A percentile compares a stretch with the other conserved stretches of the same genome.
Conservation (phyloP, 2,113 vertebrate genomes). For the Corythaeola cristata region DNA sequence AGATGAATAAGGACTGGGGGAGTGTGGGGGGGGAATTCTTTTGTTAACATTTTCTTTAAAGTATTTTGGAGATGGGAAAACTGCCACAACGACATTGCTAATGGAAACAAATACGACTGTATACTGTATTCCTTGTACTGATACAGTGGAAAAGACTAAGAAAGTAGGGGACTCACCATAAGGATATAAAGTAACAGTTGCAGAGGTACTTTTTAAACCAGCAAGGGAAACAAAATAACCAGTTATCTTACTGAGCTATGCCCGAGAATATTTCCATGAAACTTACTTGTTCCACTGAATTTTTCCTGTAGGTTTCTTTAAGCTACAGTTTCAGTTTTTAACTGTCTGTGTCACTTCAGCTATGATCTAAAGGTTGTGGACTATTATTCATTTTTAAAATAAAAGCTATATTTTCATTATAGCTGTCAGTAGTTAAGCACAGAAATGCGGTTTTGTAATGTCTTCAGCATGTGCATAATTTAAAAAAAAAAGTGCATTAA, state of each 20-base stretch:
- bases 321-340: not conserved
- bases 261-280: not conserved
- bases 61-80: not conserved
- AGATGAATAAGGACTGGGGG: not conserved
- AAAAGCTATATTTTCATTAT: not conserved
- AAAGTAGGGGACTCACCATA: not conserved
- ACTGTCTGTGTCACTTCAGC: not conserved
- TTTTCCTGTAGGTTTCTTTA: not conserved
- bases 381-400: not conserved
- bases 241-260: not conserved
- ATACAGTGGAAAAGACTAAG: not conserved
- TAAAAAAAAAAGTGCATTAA: constrained; percentile 9
- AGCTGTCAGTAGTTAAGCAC: not conserved
- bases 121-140: not conserved
- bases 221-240: not conserved
- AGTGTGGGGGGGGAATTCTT: not conserved
- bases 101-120: not conserved
- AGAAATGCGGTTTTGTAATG: not conserved
- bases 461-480: constrained; percentile 6
- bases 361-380: not conserved
- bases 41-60: not conserved
- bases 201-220: not conserved
- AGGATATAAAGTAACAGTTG: not conserved
- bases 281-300: not conserved
- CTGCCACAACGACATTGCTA: not conserved